phyloP scores from a whole-genome alignment of 2,888 invertebrate species.

The Pelosia muscerda region DNA sequence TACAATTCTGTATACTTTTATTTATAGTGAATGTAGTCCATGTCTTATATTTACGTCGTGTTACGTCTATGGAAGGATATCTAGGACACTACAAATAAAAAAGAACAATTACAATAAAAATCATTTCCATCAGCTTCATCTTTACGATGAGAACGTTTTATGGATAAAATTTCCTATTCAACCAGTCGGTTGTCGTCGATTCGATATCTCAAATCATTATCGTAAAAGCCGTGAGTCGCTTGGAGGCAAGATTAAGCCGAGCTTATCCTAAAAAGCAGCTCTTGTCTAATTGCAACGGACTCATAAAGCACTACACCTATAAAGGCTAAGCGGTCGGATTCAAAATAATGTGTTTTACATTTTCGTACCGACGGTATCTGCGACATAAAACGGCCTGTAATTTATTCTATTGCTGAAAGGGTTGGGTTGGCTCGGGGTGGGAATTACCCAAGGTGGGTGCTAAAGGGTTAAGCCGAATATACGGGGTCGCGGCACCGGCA shows the following conservation, averaged over 20 bases:
- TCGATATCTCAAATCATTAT: slow-evolving; percentile 72
- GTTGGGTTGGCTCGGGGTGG: slow-evolving; percentile 83
- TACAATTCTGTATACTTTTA: background rate
- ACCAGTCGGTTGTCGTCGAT: slow-evolving; percentile 40
- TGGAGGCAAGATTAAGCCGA: slow-evolving; percentile 62
- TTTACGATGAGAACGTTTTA: slow-evolving; percentile 28
- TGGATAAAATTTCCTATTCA: slow-evolving; percentile 41
- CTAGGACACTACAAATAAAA: background rate
- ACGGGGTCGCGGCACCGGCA: slow-evolving; percentile 82
- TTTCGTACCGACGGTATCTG: slow-evolving; percentile 84
- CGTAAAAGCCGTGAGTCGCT: slow-evolving; percentile 71
- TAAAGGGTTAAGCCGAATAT: slow-evolving; percentile 87
- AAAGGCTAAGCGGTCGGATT: slow-evolving; percentile 86
- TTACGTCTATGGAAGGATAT: background rate
- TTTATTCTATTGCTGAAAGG: slow-evolving; percentile 88
- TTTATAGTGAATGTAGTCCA: too few relatives aligned
- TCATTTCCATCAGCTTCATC: slow-evolving; percentile 26
- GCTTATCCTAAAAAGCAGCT: slow-evolving; percentile 81
- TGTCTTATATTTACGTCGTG: background rate
- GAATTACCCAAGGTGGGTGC: slow-evolving; percentile 87
- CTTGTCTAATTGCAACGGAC: slow-evolving; percentile 81
- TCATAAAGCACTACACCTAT: slow-evolving; percentile 83
- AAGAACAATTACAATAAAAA: slow-evolving; percentile 21
- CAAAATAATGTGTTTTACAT: slow-evolving; percentile 86
- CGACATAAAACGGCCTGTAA: slow-evolving; percentile 86